Percentiles rank a stretch among this genome's conserved stretches.
phyloP scores from a whole-genome alignment of 2,797 vertebrate species.

The Sphaeramia orbicularis region DNA sequence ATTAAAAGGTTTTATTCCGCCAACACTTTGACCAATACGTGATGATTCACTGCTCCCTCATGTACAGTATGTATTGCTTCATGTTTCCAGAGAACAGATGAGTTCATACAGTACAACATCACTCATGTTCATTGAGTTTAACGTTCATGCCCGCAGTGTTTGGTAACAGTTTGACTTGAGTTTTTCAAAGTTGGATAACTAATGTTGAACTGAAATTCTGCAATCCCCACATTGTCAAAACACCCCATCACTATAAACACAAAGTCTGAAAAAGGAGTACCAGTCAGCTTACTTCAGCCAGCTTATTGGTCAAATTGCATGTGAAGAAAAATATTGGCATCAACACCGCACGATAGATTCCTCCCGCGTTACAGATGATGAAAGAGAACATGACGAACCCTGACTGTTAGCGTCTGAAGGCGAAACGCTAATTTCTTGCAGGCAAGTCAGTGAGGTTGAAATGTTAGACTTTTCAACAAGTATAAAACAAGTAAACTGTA shows the following conservation, averaged over 20 bases:
- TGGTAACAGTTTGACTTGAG: conserved; percentile 12
- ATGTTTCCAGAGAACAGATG: conserved; percentile 23
- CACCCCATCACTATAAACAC: conserved; percentile 15
- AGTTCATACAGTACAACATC: conserved; percentile 5
- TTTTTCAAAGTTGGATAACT: not conserved
- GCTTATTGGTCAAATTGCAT: conserved; percentile 2
- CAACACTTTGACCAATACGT: conserved; percentile 21
- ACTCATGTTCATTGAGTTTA: conserved; percentile 1
- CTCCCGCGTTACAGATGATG: not conserved
- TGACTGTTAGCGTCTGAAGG: conserved; percentile 9
- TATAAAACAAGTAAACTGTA: conserved; percentile 2
- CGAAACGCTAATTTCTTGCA: not conserved
- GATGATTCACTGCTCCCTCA: conserved; percentile 23
- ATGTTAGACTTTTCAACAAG: not conserved
- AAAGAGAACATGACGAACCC: not conserved
- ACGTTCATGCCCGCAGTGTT: not conserved
- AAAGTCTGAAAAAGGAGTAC: not conserved
- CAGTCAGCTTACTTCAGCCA: not conserved
- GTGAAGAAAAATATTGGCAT: conserved; percentile 6
- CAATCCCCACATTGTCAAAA: not conserved
- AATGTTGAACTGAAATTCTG: not conserved
- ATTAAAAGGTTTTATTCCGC: conserved; percentile 52
- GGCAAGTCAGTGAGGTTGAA: not conserved
- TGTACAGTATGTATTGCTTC: conserved; percentile 15
- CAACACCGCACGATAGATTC: not conserved